A percentile compares a stretch with the other conserved stretches of the same genome.
Conservation (phyloP, 1,140 invertebrate genomes). For the Heterodera schachtii region DNA sequence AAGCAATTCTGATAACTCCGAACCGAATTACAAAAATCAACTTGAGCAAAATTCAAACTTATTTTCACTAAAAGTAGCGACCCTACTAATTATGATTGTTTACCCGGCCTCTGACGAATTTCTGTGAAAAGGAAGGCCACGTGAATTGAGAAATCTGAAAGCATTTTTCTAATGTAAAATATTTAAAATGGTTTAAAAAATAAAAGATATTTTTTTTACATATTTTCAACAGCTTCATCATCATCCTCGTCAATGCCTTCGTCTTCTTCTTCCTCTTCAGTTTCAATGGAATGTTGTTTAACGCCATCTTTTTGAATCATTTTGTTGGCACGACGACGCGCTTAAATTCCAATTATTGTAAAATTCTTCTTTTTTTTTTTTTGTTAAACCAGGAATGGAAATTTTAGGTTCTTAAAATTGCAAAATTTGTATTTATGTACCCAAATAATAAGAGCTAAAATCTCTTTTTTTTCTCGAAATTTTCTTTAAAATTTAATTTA, state of each 20-base stretch:
- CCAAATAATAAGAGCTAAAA: not conserved
- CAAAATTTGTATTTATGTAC: not conserved
- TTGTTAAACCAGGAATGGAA: too few species aligned
- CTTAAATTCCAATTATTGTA: slow-evolving; percentile 68
- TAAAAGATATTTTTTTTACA: slow-evolving; percentile 13
- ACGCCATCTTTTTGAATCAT: slow-evolving; percentile 85
- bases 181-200: not conserved
- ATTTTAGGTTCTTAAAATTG: too few species aligned
- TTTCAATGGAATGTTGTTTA: slow-evolving; percentile 94
- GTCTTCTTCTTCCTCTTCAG: slow-evolving; percentile 93
- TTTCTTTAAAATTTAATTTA: too few species aligned
- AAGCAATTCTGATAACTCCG: too few species aligned
- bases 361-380: too few species aligned
- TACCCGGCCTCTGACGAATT: slow-evolving; percentile 5
- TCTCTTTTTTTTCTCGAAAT: too few species aligned
- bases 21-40: too few species aligned
- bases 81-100: not conserved
- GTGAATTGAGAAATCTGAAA: slow-evolving; percentile 43
- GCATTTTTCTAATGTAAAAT: not conserved
- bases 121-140: slow-evolving; percentile 27
- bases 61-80: too few species aligned
- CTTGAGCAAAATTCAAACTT: too few species aligned
- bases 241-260: slow-evolving; percentile 69
- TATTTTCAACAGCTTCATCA: slow-evolving; percentile 42
- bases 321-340: slow-evolving; percentile 86